A percentile compares a stretch with the other conserved stretches of the same genome.
Evolutionary conservation across 2,113 vertebrate species (phyloP).

Genomic region (Ptilonorhynchus violaceus): DNA sequence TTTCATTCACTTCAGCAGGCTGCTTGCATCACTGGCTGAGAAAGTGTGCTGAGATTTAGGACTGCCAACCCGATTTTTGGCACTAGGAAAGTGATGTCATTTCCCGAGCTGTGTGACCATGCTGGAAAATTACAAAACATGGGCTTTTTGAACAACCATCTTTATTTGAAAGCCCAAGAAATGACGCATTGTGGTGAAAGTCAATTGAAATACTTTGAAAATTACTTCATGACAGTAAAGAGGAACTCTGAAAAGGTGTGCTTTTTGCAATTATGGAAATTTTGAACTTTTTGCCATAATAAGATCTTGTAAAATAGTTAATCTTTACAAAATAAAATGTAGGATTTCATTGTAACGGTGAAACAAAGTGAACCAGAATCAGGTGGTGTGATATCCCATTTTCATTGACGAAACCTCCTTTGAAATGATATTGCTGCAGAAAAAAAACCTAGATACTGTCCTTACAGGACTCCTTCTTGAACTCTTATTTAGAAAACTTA

Average conservation of each 20-base stretch:
- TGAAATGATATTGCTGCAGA: not conserved
- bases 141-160: not conserved
- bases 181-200: not conserved
- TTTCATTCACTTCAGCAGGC: constrained; percentile 7
- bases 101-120: not conserved
- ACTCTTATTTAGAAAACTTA: not conserved
- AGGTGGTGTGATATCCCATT: not conserved
- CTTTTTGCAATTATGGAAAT: not conserved
- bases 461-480: not conserved
- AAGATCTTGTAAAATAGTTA: not conserved
- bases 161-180: not conserved
- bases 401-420: not conserved
- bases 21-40: not conserved
- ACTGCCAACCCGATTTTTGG: not conserved
- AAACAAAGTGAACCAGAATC: not conserved
- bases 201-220: not conserved
- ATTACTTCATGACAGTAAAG: not conserved
- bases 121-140: not conserved
- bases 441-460: not conserved
- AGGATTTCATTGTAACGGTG: not conserved
- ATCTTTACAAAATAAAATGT: not conserved
- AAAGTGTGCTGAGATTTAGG: constrained; percentile 21
- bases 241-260: not conserved
- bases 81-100: not conserved
- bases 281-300: not conserved